Conservation (phyloP, 2,113 vertebrate genomes). For the Rhegmatorhina hoffmannsi region DNA sequence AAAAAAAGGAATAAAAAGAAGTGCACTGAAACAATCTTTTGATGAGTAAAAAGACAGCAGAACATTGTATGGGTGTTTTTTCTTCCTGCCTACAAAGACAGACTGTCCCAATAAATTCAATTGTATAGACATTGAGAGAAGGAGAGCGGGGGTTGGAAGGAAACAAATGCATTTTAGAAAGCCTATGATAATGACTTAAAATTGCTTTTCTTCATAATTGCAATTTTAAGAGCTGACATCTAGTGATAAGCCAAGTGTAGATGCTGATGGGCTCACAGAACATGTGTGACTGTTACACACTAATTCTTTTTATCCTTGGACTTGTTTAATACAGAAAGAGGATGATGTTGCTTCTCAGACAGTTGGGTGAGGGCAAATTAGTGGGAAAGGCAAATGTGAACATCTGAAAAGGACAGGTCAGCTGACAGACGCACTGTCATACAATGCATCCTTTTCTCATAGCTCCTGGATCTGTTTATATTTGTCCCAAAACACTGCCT, state of each 20-base stretch:
- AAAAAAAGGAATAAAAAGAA: neutral
- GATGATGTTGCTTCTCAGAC: neutral
- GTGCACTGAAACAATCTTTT: neutral
- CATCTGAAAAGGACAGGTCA: neutral
- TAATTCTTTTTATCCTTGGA: neutral
- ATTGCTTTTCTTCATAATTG: constrained; percentile 51
- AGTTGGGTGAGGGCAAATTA: neutral
- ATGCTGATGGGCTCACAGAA: neutral
- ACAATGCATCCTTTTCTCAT: neutral
- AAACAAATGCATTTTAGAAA: constrained; percentile 53
- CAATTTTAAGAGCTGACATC: constrained; percentile 47
- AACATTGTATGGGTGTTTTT: constrained; percentile 1
- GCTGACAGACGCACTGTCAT: neutral
- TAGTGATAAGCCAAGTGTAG: constrained; percentile 32
- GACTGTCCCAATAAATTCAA: constrained; percentile 22
- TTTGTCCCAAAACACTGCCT: neutral
- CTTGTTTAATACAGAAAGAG: neutral
- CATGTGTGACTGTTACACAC: neutral
- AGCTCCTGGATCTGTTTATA: neutral
- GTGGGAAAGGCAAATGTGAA: neutral
- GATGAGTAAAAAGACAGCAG: neutral
- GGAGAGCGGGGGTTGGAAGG: neutral
- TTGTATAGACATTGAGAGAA: constrained; percentile 10
- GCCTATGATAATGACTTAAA: constrained; percentile 49
- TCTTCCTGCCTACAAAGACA: constrained; percentile 17